Conservation (phyloP, 1,140 invertebrate genomes). For the Campoletis sonorensis region DNA sequence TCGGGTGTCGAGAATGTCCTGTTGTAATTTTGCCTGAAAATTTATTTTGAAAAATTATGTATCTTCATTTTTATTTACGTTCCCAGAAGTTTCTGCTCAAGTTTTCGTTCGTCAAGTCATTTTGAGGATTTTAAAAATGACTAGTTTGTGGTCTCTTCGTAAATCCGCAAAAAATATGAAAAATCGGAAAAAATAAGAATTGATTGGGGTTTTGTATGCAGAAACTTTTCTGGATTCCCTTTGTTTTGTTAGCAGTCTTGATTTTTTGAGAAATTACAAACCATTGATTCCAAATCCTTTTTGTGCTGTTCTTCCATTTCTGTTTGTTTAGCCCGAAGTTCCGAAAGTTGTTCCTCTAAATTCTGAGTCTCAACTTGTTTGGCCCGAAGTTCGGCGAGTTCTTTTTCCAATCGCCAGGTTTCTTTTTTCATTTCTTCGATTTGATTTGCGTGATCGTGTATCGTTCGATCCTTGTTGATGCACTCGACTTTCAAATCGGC, state of each 20-base stretch:
- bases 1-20: constrained; percentile 59
- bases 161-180: too few species aligned
- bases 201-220: too few species aligned
- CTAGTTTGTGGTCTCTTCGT: too few species aligned
- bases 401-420: constrained; percentile 53
- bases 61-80: too few species aligned
- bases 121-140: too few species aligned
- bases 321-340: constrained; percentile 52
- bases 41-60: too few species aligned
- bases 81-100: too few species aligned
- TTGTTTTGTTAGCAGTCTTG: too few species aligned
- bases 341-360: constrained; percentile 53
- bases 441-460: constrained; percentile 68
- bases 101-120: too few species aligned
- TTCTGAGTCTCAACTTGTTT: constrained; percentile 57
- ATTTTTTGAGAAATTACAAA: constrained; percentile 44
- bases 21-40: constrained; percentile 62
- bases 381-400: constrained; percentile 51
- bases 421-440: constrained; percentile 68
- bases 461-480: constrained; percentile 70
- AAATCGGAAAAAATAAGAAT: too few species aligned
- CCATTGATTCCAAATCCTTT: constrained; percentile 68
- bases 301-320: constrained; percentile 60
- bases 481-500: constrained; percentile 72
- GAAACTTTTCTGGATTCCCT: too few species aligned